Percentiles rank a stretch among this genome's conserved stretches.
Evolutionary conservation across 2,797 vertebrate species (phyloP).

Genomic region (Chelidonichthys spinosus): DNA sequence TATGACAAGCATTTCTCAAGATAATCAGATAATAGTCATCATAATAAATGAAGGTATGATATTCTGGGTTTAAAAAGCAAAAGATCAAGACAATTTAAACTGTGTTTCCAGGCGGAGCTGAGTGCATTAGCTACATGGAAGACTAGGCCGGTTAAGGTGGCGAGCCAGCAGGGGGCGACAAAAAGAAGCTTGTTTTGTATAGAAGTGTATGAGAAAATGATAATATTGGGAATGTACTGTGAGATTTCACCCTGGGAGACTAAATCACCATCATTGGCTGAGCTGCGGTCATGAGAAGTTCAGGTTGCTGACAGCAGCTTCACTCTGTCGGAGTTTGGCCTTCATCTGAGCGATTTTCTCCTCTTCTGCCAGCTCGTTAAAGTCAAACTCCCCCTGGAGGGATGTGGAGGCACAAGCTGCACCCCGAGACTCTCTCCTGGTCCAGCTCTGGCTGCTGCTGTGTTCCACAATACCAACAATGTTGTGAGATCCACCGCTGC

Average conservation of each 20-base stretch:
- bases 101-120: no score
- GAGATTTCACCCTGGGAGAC: neutral
- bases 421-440: neutral
- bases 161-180: no score
- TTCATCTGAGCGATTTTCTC: constrained; percentile 51
- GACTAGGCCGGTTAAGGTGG: no score
- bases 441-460: constrained; percentile 8
- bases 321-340: constrained; percentile 12
- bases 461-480: neutral
- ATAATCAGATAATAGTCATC: no score
- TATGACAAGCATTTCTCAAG: no score
- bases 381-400: constrained; percentile 36
- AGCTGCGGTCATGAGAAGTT: neutral
- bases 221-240: no score
- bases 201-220: no score
- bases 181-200: no score
- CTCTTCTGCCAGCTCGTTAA: constrained; percentile 39
- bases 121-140: no score
- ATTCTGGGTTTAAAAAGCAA: no score
- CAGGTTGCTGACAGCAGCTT: constrained; percentile 34
- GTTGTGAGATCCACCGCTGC: neutral
- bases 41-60: no score
- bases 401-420: neutral
- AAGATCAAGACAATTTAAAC: no score
- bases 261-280: neutral